A percentile compares a stretch with the other conserved stretches of the same genome.
Conservation (phyloP, 37 sponge, comb jelly and placozoan species). For the Ephydatia muelleri region DNA sequence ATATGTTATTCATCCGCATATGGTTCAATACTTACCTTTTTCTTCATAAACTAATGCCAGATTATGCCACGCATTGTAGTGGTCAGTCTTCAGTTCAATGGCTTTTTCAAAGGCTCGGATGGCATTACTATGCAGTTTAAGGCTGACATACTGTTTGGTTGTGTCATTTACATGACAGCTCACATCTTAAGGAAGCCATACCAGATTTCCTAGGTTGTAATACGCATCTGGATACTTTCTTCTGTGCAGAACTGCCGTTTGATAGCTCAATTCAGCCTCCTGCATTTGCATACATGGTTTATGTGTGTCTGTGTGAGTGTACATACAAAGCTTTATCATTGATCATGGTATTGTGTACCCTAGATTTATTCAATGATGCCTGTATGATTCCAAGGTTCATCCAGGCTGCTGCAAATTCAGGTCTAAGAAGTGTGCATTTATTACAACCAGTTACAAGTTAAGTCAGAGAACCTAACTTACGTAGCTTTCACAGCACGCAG, state of each 20-base stretch:
- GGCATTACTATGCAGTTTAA: slow-evolving; percentile 33
- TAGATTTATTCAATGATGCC: slow-evolving; percentile 40
- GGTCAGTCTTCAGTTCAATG: slow-evolving; percentile 46
- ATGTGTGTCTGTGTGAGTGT: neutral
- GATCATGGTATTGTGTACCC: slow-evolving; percentile 9
- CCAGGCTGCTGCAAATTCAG: slow-evolving; percentile 85
- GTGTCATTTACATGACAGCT: neutral
- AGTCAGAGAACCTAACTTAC: slow-evolving; percentile 3
- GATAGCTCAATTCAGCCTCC: slow-evolving; percentile 69
- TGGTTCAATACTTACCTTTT: slow-evolving; percentile 21
- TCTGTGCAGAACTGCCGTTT: slow-evolving; percentile 60
- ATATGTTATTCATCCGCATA: too few relatives aligned
- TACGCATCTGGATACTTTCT: slow-evolving; percentile 79
- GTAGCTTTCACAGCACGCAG: slow-evolving; percentile 51
- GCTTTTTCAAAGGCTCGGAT: slow-evolving; percentile 49
- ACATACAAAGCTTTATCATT: neutral
- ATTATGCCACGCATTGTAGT: slow-evolving; percentile 73
- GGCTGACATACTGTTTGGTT: slow-evolving; percentile 57
- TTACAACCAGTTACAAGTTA: neutral
- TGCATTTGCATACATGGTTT: neutral
- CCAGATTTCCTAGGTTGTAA: slow-evolving; percentile 85
- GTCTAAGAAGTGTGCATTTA: slow-evolving; percentile 5
- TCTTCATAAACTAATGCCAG: slow-evolving; percentile 68
- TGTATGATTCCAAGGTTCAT: slow-evolving; percentile 88
- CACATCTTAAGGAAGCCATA: neutral